phyloP scores from a whole-genome alignment of 2,113 vertebrate species.

The Redunca redunca region DNA sequence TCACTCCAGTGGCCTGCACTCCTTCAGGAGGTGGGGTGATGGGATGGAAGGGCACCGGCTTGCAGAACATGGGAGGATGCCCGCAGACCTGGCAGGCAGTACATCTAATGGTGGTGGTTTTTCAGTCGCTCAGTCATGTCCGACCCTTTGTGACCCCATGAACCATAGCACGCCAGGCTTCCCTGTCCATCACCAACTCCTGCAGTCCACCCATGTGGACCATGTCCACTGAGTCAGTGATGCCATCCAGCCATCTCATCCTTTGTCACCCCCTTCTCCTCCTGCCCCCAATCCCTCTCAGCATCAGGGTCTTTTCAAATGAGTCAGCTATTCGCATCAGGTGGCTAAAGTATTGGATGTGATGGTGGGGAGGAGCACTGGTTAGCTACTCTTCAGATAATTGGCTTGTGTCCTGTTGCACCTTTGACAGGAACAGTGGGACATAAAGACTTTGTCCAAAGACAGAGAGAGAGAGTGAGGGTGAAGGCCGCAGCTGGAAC shows the following conservation, averaged over 20 bases:
- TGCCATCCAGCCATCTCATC: neutral
- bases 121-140: neutral
- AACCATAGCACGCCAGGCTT: neutral
- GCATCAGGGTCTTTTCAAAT: neutral
- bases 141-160: neutral
- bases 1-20: neutral
- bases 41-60: neutral
- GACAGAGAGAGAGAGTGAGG: neutral
- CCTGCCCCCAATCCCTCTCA: neutral
- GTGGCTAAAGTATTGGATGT: neutral
- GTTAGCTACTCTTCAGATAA: neutral
- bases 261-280: neutral
- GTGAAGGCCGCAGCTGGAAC: neutral
- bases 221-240: neutral
- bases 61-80: neutral
- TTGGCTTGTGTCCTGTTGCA: neutral
- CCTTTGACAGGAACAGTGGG: neutral
- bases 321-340: neutral
- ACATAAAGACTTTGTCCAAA: neutral
- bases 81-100: neutral
- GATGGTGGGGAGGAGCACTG: neutral
- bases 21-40: neutral
- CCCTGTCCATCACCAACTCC: neutral
- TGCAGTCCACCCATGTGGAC: fast-evolving
- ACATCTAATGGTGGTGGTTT: neutral